These are phyloP conservation scores for Sinocyclocheilus anshuiensis DNA, from an alignment of 2,113 vertebrate genomes.

Conservation along the genomic window DNA sequence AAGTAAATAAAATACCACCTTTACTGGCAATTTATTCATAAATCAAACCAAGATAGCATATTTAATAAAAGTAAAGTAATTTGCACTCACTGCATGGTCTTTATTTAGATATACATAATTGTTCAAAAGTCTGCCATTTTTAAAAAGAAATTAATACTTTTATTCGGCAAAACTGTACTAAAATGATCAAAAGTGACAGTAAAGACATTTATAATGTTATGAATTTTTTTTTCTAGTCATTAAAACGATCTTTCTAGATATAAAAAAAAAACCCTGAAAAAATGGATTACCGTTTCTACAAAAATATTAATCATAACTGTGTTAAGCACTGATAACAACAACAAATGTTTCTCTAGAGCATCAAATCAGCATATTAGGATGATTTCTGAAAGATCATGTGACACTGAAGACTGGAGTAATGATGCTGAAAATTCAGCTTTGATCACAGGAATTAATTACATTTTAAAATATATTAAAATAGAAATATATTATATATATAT, in stretches of 20 bases:
- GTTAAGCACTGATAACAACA: not conserved
- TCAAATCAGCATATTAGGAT: not conserved
- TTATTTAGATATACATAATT: not conserved
- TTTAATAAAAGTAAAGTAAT: no score
- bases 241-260: not conserved
- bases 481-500: no score
- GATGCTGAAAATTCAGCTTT: not conserved
- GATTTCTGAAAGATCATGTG: not conserved
- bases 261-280: no score
- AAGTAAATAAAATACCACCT: no score
- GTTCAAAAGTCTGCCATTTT: no score
- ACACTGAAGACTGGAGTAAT: not conserved
- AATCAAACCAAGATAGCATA: no score
- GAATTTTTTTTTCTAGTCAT: not conserved
- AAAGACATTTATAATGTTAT: not conserved
- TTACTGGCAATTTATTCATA: no score
- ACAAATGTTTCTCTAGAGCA: no score
- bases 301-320: not conserved
- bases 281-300: not conserved
- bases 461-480: not conserved
- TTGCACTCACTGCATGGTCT: not conserved
- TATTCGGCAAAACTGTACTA: no score
- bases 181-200: not conserved
- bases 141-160: no score
- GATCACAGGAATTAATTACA: not conserved